Evolutionary conservation across 2,113 vertebrate species (phyloP).

Genomic region (Hemibagrus wyckioides): DNA sequence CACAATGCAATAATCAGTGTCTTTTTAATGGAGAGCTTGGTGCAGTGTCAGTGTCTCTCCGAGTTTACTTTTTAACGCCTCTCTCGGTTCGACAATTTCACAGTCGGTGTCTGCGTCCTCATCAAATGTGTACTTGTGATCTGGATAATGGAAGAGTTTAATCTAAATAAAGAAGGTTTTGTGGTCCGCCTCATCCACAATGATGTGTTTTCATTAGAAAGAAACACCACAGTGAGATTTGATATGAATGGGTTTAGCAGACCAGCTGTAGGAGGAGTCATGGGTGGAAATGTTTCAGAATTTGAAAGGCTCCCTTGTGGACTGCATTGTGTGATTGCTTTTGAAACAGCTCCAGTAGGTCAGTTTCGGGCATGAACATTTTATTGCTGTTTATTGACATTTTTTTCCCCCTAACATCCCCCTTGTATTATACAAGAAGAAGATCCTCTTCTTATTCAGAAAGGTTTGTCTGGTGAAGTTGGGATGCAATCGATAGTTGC

Average conservation of each 20-base stretch:
- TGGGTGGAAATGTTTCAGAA: background rate
- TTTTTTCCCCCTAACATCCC: background rate
- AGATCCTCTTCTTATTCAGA: background rate
- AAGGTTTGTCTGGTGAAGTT: background rate
- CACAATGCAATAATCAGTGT: conserved; percentile 34
- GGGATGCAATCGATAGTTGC: background rate
- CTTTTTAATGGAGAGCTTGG: conserved; percentile 35
- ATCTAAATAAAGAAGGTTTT: conserved; percentile 20
- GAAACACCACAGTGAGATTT: background rate
- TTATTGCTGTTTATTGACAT: background rate
- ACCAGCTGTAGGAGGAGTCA: background rate
- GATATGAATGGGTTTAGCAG: conserved; percentile 12
- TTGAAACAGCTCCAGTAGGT: background rate
- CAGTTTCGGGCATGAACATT: background rate
- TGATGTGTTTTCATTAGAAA: conserved; percentile 24
- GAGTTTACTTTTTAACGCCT: conserved; percentile 18
- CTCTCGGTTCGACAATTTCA: background rate
- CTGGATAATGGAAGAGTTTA: conserved; percentile 28
- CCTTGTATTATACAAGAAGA: background rate
- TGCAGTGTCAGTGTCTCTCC: conserved; percentile 1
- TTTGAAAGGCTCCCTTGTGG: conserved; percentile 5
- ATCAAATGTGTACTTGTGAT: conserved; percentile 22
- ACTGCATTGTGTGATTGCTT: background rate
- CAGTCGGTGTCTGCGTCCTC: conserved; percentile 11
- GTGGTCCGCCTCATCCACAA: background rate